These are phyloP conservation scores for Actinernus sp. DNA, from an alignment of 92 coral and sea anemone species.

Conservation along the genomic window DNA sequence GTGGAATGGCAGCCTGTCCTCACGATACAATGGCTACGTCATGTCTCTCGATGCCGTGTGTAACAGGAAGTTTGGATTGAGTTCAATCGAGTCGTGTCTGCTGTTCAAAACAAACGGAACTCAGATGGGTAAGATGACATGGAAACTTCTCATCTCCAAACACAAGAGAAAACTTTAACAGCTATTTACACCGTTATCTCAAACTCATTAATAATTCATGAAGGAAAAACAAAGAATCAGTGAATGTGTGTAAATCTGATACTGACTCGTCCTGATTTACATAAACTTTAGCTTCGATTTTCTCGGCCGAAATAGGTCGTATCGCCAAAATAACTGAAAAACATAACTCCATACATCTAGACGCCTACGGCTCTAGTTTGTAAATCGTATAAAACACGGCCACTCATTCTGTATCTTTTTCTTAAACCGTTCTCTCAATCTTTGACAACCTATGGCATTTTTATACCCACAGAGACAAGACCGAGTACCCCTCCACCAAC, in stretches of 20 bases:
- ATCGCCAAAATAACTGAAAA: not conserved
- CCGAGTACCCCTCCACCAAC: conserved; percentile 15
- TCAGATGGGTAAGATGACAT: conserved; percentile 10
- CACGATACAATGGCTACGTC: conserved; percentile 30
- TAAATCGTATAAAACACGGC: no score
- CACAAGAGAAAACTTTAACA: no score
- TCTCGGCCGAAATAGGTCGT: no score
- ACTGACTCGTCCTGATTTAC: no score
- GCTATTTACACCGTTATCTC: no score
- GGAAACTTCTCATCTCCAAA: not conserved
- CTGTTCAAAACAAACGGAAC: conserved; percentile 32
- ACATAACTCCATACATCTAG: not conserved
- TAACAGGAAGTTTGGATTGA: conserved; percentile 18
- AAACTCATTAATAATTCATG: no score
- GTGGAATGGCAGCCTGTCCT: conserved; percentile 29
- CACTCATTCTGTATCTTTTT: no score
- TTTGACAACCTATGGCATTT: not conserved
- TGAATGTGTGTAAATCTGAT: no score
- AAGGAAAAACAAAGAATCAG: no score
- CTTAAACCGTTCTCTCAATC: no score
- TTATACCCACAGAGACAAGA: not conserved
- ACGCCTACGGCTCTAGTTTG: no score
- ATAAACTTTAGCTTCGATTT: no score
- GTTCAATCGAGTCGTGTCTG: conserved; percentile 14
- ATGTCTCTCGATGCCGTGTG: conserved; percentile 27